Conservation (phyloP, 2,888 invertebrate genomes). For the Seladonia tumulorum region DNA sequence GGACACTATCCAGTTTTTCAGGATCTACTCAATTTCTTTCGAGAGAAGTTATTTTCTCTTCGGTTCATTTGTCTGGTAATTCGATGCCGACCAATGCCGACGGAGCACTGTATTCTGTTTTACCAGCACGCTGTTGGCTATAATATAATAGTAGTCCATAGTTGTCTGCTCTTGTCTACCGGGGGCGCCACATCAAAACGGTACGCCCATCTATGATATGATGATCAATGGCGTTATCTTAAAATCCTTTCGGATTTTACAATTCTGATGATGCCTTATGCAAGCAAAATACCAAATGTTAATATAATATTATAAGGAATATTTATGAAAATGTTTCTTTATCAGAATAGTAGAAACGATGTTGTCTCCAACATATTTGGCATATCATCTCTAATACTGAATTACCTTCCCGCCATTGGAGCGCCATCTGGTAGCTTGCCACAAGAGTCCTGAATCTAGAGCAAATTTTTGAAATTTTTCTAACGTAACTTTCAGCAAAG, state of each 20-base stretch:
- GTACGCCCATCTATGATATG: neutral
- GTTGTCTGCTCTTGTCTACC: neutral
- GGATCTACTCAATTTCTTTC: neutral
- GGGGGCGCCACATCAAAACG: neutral
- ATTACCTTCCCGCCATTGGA: neutral
- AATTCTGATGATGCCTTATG: neutral
- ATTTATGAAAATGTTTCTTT: neutral
- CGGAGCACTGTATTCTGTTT: neutral
- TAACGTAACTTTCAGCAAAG: neutral
- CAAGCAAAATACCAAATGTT: neutral
- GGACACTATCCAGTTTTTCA: neutral
- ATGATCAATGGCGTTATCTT: neutral
- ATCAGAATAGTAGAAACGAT: neutral
- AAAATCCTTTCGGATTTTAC: too few species aligned
- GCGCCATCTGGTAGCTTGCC: neutral
- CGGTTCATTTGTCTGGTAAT: too few species aligned
- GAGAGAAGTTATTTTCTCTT: neutral
- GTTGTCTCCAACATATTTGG: neutral
- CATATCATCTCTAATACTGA: neutral
- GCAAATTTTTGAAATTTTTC: neutral
- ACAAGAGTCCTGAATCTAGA: neutral
- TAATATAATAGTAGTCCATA: neutral
- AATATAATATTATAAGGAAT: neutral
- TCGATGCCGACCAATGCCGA: neutral
- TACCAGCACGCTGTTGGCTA: neutral